Evolutionary conservation across 2,888 invertebrate genomes (phyloP).

Genomic region (Eledone cirrhosa): DNA sequence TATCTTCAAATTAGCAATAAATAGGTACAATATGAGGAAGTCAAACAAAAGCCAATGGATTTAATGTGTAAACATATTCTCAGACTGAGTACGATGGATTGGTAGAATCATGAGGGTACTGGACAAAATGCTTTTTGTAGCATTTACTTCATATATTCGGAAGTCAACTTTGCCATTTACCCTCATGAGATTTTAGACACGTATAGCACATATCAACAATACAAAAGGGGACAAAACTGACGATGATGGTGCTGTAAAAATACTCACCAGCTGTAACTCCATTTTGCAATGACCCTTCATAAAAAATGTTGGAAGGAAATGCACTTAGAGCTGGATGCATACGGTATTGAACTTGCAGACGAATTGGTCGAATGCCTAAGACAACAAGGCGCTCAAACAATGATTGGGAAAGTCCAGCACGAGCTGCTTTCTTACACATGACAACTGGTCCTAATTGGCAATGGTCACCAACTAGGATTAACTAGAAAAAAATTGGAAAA

Average conservation of each 20-base stretch:
- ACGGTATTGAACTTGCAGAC: conserved; percentile 93
- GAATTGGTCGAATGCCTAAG: conserved; percentile 94
- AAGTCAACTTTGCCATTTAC: no score
- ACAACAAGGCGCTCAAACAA: conserved; percentile 97
- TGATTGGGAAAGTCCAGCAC: conserved; percentile 95
- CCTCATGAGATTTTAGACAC: neutral
- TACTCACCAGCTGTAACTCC: conserved; percentile 86
- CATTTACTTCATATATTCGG: no score
- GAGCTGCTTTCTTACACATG: conserved; percentile 98
- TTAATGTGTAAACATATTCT: no score
- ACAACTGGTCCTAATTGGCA: conserved; percentile 99
- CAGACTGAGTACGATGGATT: no score
- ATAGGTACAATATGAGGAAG: no score
- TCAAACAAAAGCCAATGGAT: no score
- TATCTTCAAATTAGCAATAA: no score
- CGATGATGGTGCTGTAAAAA: no score
- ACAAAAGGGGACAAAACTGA: neutral
- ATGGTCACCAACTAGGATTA: conserved; percentile 98
- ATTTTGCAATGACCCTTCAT: conserved; percentile 98
- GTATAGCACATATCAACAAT: neutral
- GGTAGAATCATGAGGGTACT: no score
- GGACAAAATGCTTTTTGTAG: no score
- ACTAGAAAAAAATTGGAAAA: conserved; percentile 56
- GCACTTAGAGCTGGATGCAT: conserved; percentile 98
- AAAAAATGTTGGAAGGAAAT: conserved; percentile 99